These are phyloP conservation scores for Cecropterus lyciades DNA, from an alignment of 1,140 invertebrate genomes.

Conservation along the genomic window DNA sequence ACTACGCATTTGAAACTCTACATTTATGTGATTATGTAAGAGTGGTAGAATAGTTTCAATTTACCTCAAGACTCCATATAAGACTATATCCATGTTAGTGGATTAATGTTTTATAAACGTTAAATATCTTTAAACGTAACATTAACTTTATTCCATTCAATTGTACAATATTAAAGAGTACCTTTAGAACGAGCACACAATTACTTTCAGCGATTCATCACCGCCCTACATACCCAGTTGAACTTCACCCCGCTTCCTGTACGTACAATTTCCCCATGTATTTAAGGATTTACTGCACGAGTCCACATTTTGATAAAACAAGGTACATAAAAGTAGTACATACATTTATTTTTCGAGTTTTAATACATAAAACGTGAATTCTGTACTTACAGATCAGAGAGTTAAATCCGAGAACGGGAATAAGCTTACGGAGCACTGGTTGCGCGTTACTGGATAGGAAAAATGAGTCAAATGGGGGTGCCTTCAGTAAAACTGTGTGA, in stretches of 20 bases:
- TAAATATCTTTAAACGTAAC: conserved; percentile 7
- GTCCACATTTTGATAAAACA: conserved; percentile 9
- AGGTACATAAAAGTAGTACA: not conserved
- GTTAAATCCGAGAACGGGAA: conserved; percentile 54
- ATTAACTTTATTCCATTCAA: not conserved
- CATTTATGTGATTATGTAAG: too few relatives aligned
- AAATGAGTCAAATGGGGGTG: conserved; percentile 61
- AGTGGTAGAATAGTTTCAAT: not conserved
- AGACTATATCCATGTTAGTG: not conserved
- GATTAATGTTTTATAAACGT: not conserved
- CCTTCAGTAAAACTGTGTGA: conserved; percentile 58
- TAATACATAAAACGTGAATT: conserved; percentile 34
- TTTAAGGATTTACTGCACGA: conserved; percentile 26
- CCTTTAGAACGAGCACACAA: conserved; percentile 20
- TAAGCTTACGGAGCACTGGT: conserved; percentile 62
- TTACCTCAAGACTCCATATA: not conserved
- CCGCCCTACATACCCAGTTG: conserved; percentile 57
- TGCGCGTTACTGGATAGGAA: conserved; percentile 59
- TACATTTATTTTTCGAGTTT: conserved; percentile 15
- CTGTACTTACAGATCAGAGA: conserved; percentile 56
- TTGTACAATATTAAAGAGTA: not conserved
- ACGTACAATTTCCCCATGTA: conserved; percentile 20
- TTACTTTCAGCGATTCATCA: conserved; percentile 39
- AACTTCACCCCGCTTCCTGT: conserved; percentile 47
- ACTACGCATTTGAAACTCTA: too few relatives aligned